Evolutionary conservation across 2,113 vertebrate species (phyloP), one percentile per base, ranked within the genome.

Genomic region (Motacilla alba): DNA sequence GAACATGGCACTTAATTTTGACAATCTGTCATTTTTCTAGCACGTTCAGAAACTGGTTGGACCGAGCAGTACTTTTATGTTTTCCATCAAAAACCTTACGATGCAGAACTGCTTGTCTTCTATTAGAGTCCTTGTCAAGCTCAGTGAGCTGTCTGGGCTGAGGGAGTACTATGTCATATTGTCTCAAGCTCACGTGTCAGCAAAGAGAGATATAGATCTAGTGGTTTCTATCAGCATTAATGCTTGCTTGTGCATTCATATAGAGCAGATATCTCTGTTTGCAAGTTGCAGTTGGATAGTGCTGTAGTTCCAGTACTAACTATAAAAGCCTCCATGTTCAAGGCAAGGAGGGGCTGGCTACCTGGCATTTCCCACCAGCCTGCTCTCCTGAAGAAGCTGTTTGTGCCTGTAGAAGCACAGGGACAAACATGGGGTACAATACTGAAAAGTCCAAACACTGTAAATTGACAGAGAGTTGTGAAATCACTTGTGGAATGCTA

Each of bases 1-100:
- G 86, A 94, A 93, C 73, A 90, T n/a, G 49, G 79, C 95, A 97
- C 84, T 94, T 96, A 93, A 94, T 91, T 96, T 83, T 97, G 97
- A 96, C 94, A 96, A 80, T 87, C 95, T 96, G 95, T 96, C 96
- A 97, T 84, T 95, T 92, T 96, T 87, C 89, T 39, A 90, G 89
- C 90, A 72, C 68, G 35, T 92, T 96, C 70, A 89, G 89, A 82
- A 23, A 74, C 56, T 27, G 4, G 90, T 68, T 91, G 95, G 85
- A 96, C 68, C 95, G 81, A 92, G 89, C 47, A 91, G 73, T 84
- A 91, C 92, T 93, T 95, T 90, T 85, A 95, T 80, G 90, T 93
- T 94, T 97, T 95, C 94, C 79, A 96, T 97, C 96, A 97, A 96
- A 97, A 97, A 85, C 76, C 93, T 97, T 95, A 96, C 4, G 35